These are phyloP conservation scores for Callospermophilus lateralis DNA, from an alignment of 2,113 vertebrate species.

Conservation along the genomic window DNA sequence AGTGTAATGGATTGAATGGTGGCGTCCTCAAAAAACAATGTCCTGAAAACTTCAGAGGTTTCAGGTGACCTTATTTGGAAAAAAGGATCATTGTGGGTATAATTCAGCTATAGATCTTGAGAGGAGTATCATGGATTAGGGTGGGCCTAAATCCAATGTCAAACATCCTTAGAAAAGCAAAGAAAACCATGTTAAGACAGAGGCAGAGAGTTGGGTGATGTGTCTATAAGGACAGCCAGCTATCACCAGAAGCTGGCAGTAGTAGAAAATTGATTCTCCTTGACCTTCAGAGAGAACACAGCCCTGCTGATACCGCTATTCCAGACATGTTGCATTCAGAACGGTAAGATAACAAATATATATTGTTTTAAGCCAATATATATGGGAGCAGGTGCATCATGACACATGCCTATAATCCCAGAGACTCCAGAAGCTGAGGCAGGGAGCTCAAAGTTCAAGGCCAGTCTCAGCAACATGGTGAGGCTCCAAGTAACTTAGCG, in stretches of 20 bases:
- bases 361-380: neutral
- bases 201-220: neutral
- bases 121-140: neutral
- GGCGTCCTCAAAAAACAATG: neutral
- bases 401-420: too few species aligned
- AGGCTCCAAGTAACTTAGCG: too few species aligned
- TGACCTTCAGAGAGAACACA: neutral
- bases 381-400: too few species aligned
- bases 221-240: neutral
- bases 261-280: neutral
- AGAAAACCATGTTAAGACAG: neutral
- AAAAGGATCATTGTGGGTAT: neutral
- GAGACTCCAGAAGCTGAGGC: too few species aligned
- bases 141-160: neutral
- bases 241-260: neutral
- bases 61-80: neutral
- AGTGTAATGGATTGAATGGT: neutral
- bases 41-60: neutral
- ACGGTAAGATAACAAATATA: neutral
- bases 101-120: neutral
- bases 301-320: neutral
- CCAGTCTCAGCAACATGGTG: too few species aligned
- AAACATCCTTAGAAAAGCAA: neutral
- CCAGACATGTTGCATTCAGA: neutral
- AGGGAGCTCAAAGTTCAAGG: too few species aligned